A percentile compares a stretch with the other conserved stretches of the same genome.
phyloP scores from a whole-genome alignment of 2,113 vertebrate genomes.

The Conger conger region DNA sequence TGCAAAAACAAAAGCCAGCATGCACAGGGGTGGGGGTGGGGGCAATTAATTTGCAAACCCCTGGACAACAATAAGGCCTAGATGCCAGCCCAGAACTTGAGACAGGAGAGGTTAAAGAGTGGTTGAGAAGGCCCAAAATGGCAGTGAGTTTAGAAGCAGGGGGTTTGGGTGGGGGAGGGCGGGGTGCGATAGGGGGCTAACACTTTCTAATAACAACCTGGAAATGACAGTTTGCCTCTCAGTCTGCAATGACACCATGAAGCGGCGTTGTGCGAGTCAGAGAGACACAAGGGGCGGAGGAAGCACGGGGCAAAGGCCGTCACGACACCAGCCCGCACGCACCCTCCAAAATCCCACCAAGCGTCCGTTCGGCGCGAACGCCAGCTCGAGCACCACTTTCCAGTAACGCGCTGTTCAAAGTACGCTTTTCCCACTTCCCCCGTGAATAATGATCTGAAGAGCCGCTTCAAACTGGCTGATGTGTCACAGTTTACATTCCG shows the following conservation, averaged over 20 bases:
- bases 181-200: background rate
- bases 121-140: too few relatives aligned
- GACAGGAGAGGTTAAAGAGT: too few relatives aligned
- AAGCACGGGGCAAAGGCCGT: background rate
- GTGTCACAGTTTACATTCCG: background rate
- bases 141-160: background rate
- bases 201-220: background rate
- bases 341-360: background rate
- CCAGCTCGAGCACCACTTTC: background rate
- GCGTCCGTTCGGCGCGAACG: background rate
- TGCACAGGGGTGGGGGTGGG: too few relatives aligned
- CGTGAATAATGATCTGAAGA: background rate
- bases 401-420: background rate
- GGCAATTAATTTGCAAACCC: too few relatives aligned
- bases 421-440: background rate
- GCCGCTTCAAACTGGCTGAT: background rate
- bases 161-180: background rate
- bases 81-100: too few relatives aligned
- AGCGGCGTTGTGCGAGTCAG: background rate
- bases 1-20: too few relatives aligned
- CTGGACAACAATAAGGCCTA: too few relatives aligned
- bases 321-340: background rate
- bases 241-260: background rate
- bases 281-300: background rate
- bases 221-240: background rate